Evolutionary conservation across 2,888 invertebrate genomes (phyloP).

Genomic region (Cabera pusaria): DNA sequence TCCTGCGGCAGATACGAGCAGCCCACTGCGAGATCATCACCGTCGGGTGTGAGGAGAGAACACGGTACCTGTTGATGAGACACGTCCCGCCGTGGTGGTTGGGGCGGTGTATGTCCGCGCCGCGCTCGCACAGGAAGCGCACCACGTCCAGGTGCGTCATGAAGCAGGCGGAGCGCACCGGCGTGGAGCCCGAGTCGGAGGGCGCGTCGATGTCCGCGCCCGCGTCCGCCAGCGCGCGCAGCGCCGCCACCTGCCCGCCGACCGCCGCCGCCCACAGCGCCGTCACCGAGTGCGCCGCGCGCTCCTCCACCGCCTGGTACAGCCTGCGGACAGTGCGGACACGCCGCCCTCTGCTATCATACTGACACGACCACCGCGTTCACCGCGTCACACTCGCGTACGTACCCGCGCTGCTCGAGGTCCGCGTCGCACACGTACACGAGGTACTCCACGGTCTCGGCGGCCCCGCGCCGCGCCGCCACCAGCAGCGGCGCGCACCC

Average conservation of each 20-base stretch:
- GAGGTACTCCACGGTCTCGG: slow-evolving; percentile 93
- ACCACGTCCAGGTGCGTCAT: slow-evolving; percentile 94
- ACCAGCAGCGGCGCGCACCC: slow-evolving; percentile 93
- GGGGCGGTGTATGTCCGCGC: slow-evolving; percentile 92
- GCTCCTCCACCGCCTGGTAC: slow-evolving; percentile 91
- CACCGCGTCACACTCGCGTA: too few relatives aligned
- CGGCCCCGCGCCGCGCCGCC: slow-evolving; percentile 91
- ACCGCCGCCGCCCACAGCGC: slow-evolving; percentile 97
- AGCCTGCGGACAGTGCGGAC: too few relatives aligned
- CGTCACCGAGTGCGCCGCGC: slow-evolving; percentile 91
- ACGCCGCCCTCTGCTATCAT: too few relatives aligned
- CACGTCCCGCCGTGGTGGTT: slow-evolving; percentile 97
- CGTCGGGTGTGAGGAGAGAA: too few relatives aligned
- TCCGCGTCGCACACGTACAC: slow-evolving; percentile 92
- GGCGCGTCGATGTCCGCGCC: slow-evolving; percentile 94
- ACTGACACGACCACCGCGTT: too few relatives aligned
- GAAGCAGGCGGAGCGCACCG: slow-evolving; percentile 95
- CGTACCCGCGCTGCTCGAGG: slow-evolving; percentile 92
- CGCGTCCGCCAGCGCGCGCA: slow-evolving; percentile 89
- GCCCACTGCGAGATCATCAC: too few relatives aligned
- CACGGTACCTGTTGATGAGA: slow-evolving; percentile 95
- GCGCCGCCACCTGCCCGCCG: slow-evolving; percentile 89
- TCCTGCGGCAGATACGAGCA: too few relatives aligned
- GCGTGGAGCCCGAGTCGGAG: slow-evolving; percentile 94
- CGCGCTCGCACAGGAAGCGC: slow-evolving; percentile 88